Evolutionary conservation across 2,113 vertebrate genomes (phyloP), one percentile per base, ranked within the genome.

Genomic region (Anthoscopus minutus): DNA sequence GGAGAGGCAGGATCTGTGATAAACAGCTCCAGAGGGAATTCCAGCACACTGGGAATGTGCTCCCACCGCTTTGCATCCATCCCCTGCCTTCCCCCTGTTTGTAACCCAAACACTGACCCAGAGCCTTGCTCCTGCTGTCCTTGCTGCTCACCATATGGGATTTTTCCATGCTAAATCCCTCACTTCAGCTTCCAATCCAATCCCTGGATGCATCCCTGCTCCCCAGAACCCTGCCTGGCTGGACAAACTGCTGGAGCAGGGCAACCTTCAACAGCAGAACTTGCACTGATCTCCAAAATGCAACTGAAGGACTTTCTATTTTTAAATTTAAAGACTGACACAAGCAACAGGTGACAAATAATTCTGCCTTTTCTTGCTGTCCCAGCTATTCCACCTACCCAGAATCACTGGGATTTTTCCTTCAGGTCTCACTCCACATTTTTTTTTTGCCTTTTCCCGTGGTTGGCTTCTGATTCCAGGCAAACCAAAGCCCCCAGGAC

Each of bases 301-400:
- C 14, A 65, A n/a, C 42, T 1, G 18, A 57, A 57, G 7, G 10
- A 33, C 1, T n/a, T 12, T 0, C 9, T 42, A 1, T 20, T n/a
- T 66, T 40, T 24, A 54, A 33, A 27, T 24, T 31, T 42, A 27
- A 45, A 56, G 37, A 2, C 14, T 15, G 27, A 10, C 48, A 45
- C 8, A 28, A 64, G 30, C 50, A 64, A 27, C 54, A 64, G 30
- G 56, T 15, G 25, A 54, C 69, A 42, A 58, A 48, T 22, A 62
- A 50, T 23, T 37, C 69, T 24, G 22, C 44, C 33, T n/a, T 67
- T 62, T 45, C 22, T 22, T 33, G 69, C 45, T 20, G 33, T 27
- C 48, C 64, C 48, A 67, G 72, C 17, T 27, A 6, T 54, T 71
- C 37, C 50, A 72, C 6, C 47, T 30, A 15, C 10, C 12, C 57